Evolutionary conservation across 2,888 invertebrate species (phyloP), one percentile per base, ranked within the genome.

Genomic region (Belgica antarctica): DNA sequence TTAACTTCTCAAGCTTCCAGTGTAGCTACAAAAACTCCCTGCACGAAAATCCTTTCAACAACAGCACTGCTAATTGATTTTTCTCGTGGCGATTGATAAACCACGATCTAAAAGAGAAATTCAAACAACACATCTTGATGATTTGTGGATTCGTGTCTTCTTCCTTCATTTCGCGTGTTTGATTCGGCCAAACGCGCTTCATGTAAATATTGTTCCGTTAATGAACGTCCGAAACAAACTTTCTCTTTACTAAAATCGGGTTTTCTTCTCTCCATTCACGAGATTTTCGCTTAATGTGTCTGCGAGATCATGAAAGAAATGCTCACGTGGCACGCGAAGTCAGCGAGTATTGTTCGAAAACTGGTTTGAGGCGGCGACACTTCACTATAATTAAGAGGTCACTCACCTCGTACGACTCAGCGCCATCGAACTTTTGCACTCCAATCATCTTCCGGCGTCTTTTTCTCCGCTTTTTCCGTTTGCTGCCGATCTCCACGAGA

Each of bases 401-500:
- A 10, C 63, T 36, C 41, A 63, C 63, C 25, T 63, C 63, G 10
- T 63, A 63, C 12, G 46, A 63, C 10, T 63, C 62, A 15, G 62
- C 31, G 2, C 63, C 63, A 36, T 63, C 63, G 12, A 63, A 22
- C 36, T 24, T 63, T 63, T 63, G 36, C 7, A 31, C 10, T 4
- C 31, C 31, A 7, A 4, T 31, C 41, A 41, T 41, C n/a, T 12
- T 46, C 10, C 41, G 3, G 12, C 27, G 28, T 12, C 19, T 4
- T 17, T 62, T 62, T 62, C 25, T 25, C 36, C 62, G 8, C 5
- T 10, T 12, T 8, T 41, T 62, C 5, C 41, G 63, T 25, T 19
- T 34, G 22, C 34, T 62, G 17, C 22, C 22, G 12, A 62, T 28
- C 24, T 31, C 31, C 19, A 17, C 8, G 10, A 62, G 34, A 8